Base-by-base conservation (phyloP, 2,888 invertebrate species). In the Pristionchus arcanus region DNA sequence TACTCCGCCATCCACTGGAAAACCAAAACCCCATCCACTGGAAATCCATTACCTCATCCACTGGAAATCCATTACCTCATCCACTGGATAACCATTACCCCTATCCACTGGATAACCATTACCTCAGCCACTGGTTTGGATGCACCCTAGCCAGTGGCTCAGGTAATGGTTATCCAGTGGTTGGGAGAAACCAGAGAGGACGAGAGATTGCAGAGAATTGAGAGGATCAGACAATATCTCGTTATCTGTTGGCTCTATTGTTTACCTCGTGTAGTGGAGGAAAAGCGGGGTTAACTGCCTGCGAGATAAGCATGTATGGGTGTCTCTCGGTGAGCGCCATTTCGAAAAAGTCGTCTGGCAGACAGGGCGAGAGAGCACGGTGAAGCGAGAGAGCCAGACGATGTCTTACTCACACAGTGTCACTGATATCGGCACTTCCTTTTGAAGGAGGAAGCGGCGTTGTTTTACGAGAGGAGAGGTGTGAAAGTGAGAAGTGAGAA, bases 201-300 rank as follows among this genome's bases (percentile, higher is more conserved):
- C 63, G 25, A 21, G 21, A 63, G n/a, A 25, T 21, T 25, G 25
- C 25, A 25, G 9, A 5, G n/a, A 63, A 63, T 63, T 25, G 63
- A 25, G 63, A 63, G 63, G n/a, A 21, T 25, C 25, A 19, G 21
- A 19, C 21, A 19, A 63, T 63, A 7, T 63, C 59, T 63, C 21
- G 31, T 31, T 15, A 68, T 66, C 68, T 3, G 59, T 21, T 71
- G 68, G 34, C 68, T 4, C 68, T 34, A 3, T 31, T 74, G 74
- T 74, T 74, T 74, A 74, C 74, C 74, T 5, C 31, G 74, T 21
- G 74, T 74, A 74, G 74, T 74, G 37, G 74, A 74, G 74, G 19
- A 55, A 21, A 16, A 55, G 55, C 16, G 66, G 31, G 74, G 74
- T 74, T 74, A 74, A 37, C 34, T 21, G 74, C 31, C 28, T 16